These are phyloP conservation scores for Acipenser oxyrinchus DNA, from an alignment of 2,797 vertebrate genomes.

Conservation along the genomic window DNA sequence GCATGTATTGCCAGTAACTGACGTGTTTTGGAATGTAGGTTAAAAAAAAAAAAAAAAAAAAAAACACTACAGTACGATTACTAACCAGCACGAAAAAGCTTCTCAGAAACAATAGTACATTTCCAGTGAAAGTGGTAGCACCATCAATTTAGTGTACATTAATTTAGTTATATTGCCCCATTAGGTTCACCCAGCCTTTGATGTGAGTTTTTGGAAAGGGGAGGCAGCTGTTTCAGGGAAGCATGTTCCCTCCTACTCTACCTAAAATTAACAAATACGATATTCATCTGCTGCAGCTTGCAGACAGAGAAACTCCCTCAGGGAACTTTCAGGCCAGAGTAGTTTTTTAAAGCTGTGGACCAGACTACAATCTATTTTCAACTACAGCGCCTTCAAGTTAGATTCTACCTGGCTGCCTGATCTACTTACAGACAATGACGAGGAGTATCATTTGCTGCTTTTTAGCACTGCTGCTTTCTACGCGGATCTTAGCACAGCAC, in stretches of 20 bases:
- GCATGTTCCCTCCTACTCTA: slow-evolving; percentile 55
- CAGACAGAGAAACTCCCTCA: slow-evolving; percentile 54
- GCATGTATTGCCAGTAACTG: too few species aligned
- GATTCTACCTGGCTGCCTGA: slow-evolving; percentile 26
- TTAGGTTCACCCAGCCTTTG: slow-evolving; percentile 15
- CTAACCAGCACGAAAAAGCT: too few species aligned
- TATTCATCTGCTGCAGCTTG: slow-evolving; percentile 63
- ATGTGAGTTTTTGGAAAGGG: slow-evolving; percentile 22
- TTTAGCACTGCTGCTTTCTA: slow-evolving; percentile 49
- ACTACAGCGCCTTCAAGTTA: slow-evolving; percentile 38
- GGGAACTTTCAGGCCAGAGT: slow-evolving; percentile 42
- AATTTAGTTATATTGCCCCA: too few species aligned
- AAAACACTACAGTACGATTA: too few species aligned
- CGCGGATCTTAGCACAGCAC: slow-evolving; percentile 48
- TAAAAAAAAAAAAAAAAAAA: too few species aligned
- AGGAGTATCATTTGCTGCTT: slow-evolving; percentile 49
- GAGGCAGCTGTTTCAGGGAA: slow-evolving; percentile 23
- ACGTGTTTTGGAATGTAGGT: too few species aligned
- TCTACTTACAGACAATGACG: slow-evolving; percentile 46
- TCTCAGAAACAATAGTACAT: too few species aligned
- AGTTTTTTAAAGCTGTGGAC: slow-evolving; percentile 32
- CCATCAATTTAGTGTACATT: too few species aligned
- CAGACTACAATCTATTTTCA: slow-evolving; percentile 44
- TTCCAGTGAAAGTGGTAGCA: too few species aligned
- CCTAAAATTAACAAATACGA: slow-evolving; percentile 63